These are phyloP conservation scores for Drosophila takahashii DNA, from an alignment of 1,140 invertebrate genomes.

Conservation along the genomic window DNA sequence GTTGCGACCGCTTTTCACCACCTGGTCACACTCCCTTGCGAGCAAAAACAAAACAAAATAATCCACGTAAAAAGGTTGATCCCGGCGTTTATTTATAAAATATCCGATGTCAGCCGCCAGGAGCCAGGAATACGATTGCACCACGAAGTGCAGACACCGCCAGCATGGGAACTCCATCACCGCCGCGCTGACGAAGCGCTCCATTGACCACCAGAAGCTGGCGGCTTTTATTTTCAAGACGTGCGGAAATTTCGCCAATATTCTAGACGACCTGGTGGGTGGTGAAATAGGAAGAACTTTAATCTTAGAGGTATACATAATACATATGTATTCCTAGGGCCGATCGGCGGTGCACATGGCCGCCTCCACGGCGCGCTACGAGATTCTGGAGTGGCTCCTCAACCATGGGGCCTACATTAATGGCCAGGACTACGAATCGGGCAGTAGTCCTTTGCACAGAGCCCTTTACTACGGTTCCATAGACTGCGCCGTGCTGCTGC, in stretches of 20 bases:
- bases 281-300: background rate
- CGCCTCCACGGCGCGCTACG: slow-evolving; percentile 87
- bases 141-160: slow-evolving; percentile 85
- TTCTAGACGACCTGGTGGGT: slow-evolving; percentile 80
- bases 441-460: slow-evolving; percentile 90
- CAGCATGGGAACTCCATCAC: slow-evolving; percentile 87
- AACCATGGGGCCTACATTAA: slow-evolving; percentile 86
- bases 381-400: slow-evolving; percentile 88
- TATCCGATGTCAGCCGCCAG: slow-evolving; percentile 60
- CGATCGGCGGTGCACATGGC: slow-evolving; percentile 88
- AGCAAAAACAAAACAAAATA: slow-evolving; percentile 43
- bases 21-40: slow-evolving; percentile 24
- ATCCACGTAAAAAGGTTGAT: slow-evolving; percentile 31
- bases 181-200: slow-evolving; percentile 86
- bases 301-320: background rate
- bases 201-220: slow-evolving; percentile 85
- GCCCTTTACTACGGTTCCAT: slow-evolving; percentile 90
- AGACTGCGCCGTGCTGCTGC: slow-evolving; percentile 86
- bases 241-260: slow-evolving; percentile 86
- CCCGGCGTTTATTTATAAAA: slow-evolving; percentile 22
- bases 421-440: slow-evolving; percentile 88
- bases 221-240: slow-evolving; percentile 85
- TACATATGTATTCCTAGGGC: slow-evolving; percentile 81
- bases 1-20: too few relatives aligned
- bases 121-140: slow-evolving; percentile 84